Conservation (phyloP, 1,140 invertebrate species). For the Drosophila kurseongensis region DNA sequence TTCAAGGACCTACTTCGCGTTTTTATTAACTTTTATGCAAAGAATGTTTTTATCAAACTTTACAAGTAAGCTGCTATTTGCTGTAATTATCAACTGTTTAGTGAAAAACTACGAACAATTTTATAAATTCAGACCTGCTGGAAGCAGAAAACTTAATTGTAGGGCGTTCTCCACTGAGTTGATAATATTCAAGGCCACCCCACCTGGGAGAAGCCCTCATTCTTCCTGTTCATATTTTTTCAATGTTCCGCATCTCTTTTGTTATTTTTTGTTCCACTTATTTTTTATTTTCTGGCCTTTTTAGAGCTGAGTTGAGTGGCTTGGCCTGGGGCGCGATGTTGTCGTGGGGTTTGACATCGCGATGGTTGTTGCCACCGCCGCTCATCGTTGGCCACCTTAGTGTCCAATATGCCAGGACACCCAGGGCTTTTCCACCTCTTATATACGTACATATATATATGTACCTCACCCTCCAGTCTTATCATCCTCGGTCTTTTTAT, state of each 20-base stretch:
- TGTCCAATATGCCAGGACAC: conserved; percentile 45
- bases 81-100: conserved; percentile 10
- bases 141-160: conserved; percentile 13
- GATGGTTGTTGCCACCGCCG: conserved; percentile 44
- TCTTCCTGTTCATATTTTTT: conserved; percentile 37
- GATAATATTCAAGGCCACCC: conserved; percentile 17
- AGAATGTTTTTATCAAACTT: background rate
- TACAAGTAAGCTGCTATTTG: background rate
- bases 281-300: conserved; percentile 6
- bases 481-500: conserved; percentile 57
- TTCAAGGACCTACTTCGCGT: too few relatives aligned
- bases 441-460: background rate
- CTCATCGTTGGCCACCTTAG: conserved; percentile 66
- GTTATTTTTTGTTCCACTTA: conserved; percentile 25
- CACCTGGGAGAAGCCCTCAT: background rate
- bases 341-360: conserved; percentile 70
- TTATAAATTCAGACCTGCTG: background rate
- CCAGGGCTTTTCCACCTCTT: conserved; percentile 22
- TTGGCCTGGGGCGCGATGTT: conserved; percentile 62
- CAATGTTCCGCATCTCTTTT: conserved; percentile 31
- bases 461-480: background rate
- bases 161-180: background rate
- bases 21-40: too few relatives aligned
- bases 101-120: conserved; percentile 8
- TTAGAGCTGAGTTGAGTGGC: conserved; percentile 34